Evolutionary conservation across 2,797 vertebrate species (phyloP), one percentile per base, ranked within the genome.

Genomic region (Halcyon badia): DNA sequence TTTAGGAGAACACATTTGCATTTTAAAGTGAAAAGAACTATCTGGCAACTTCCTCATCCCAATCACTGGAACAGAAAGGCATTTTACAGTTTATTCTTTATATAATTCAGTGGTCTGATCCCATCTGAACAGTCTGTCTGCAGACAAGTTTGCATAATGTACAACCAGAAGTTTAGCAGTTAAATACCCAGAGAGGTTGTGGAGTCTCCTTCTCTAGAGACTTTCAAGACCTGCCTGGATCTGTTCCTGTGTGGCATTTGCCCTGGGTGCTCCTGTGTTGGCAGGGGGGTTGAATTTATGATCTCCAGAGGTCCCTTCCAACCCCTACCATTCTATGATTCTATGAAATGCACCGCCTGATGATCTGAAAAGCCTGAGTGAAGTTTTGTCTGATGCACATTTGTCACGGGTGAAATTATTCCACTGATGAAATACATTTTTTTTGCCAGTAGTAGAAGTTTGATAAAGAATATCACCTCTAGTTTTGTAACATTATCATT

Each of bases 351-450:
- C 12, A 56, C 4, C 9, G 33, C 44, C 2, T 9, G 8, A 31
- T 24, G 14, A 11, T 30, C 31, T 41, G 48, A 57, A 80, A 84
- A 62, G 3, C 48, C 10, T 2, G 2, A 57, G 11, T 31, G 46
- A 69, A 65, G 14, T 14, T 75, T 70, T 54, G 3, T 11, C 65
- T 61, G 30, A 60, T 28, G 9, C 12, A 41, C 26, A 11, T 35
- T 88, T n/a, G 4, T 49, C 48, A 70, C 31, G 73, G 25, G 7
- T 5, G 8, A 83, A 80, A 86, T 44, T 30, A 80, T n/a, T 70
- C 7, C 22, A 49, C 1, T 62, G 30, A 49, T 20, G 15, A 61
- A 73, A 58, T 22, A 0, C 7, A 4, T 2, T 11, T 6, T 16
- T 68, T 61, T 71, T 66, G 12, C 35, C 49, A 58, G 31, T 2